These are phyloP conservation scores for Pyxicephalus adspersus DNA, from an alignment of 2,113 vertebrate species.

Conservation along the genomic window DNA sequence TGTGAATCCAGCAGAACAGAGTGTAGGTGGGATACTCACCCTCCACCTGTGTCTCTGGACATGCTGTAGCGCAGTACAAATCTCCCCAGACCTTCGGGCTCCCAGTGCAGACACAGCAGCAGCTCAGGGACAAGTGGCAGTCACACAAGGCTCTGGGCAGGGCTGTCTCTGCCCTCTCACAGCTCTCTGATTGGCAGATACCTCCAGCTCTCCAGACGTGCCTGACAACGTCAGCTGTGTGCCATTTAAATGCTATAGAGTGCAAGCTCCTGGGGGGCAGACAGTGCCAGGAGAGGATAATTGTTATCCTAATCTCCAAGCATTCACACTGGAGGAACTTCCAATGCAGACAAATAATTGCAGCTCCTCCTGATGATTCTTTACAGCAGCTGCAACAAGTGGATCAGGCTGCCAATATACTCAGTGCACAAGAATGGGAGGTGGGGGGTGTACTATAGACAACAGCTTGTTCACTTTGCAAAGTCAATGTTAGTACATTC, in stretches of 20 bases:
- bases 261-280: conserved; percentile 13
- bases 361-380: no score
- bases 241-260: not conserved
- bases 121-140: conserved; percentile 13
- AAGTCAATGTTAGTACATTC: no score
- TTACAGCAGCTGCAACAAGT: no score
- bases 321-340: not conserved
- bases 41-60: conserved; percentile 47
- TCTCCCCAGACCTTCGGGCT: not conserved
- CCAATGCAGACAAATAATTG: not conserved
- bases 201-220: conserved; percentile 33
- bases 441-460: no score
- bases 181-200: conserved; percentile 36
- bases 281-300: no score
- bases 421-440: no score
- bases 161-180: conserved; percentile 43
- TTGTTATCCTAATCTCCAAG: no score
- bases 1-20: not conserved
- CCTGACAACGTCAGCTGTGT: not conserved
- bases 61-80: conserved; percentile 2
- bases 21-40: not conserved
- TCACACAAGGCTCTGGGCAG: conserved; percentile 32
- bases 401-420: no score
- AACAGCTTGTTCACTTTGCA: no score
- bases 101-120: not conserved